These are phyloP conservation scores for Antheraea pernyi DNA, from an alignment of 1,140 invertebrate genomes.

Conservation along the genomic window DNA sequence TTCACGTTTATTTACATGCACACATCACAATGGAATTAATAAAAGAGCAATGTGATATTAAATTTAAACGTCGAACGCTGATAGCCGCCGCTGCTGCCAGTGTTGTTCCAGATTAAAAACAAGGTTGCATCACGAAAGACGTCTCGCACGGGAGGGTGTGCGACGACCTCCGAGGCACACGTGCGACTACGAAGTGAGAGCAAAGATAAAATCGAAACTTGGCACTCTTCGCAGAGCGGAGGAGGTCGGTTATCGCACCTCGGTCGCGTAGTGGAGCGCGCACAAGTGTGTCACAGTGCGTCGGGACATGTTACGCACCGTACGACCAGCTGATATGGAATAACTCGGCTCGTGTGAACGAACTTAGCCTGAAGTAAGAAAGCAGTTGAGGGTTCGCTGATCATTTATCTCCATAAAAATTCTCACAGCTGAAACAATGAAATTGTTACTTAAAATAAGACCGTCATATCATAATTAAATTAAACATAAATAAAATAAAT, in stretches of 20 bases:
- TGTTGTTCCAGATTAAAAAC: conserved; percentile 21
- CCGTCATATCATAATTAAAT: background rate
- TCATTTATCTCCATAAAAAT: conserved; percentile 7
- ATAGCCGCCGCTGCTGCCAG: conserved; percentile 23
- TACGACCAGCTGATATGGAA: conserved; percentile 2
- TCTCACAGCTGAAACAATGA: background rate
- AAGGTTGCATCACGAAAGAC: conserved; percentile 40
- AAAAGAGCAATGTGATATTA: conserved; percentile 47
- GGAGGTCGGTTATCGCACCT: conserved; percentile 56
- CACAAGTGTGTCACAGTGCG: conserved; percentile 53
- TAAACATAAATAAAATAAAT: background rate
- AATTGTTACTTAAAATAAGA: background rate
- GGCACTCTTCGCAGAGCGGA: conserved; percentile 44
- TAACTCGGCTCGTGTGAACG: conserved; percentile 39
- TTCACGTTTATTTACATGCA: conserved; percentile 25
- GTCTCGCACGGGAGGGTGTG: conserved; percentile 42
- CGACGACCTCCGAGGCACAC: conserved; percentile 38
- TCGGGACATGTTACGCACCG: conserved; percentile 45
- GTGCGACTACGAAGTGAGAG: conserved; percentile 61
- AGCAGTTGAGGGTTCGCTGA: conserved; percentile 14
- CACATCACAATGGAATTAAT: background rate
- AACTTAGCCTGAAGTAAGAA: conserved; percentile 20
- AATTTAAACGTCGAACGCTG: conserved; percentile 44
- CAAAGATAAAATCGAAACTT: conserved; percentile 56
- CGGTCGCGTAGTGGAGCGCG: conserved; percentile 40